Base-by-base conservation (phyloP, 2,797 vertebrate genomes). In the Characodon lateralis region DNA sequence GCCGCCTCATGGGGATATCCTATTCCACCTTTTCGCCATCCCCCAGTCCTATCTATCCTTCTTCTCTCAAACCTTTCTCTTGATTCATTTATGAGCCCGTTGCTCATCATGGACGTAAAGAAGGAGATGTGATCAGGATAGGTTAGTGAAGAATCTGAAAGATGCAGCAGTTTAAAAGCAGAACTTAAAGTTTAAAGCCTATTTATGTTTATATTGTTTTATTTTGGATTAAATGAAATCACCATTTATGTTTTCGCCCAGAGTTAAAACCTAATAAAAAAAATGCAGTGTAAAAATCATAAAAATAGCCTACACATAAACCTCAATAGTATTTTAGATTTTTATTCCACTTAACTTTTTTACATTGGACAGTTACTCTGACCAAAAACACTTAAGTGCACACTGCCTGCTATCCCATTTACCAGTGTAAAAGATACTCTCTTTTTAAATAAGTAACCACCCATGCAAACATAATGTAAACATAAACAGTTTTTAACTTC, bases 1-100 rank as follows among this genome's bases (percentile, higher is more conserved):
- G 41, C 86, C 73, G 74, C 76, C 69, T 85, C 18, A 0, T 46
- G 73, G 55, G 55, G 41, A 77, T 71, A 50, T 77, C 16, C 56
- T 13, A 65, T 70, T 14, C 31, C 51, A 31, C 20, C 41, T 28
- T 53, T 53, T 51, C 28, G 73, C 2, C 22, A 22, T 41, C 26
- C 56, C 7, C 39, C 16, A 1, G 51, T 46, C 43, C 0, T 28
- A 31, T 68, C 1, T 1, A 1, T 48, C 68, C 51, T 10, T 0
- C 7, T 46, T 14, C 39, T 5, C 18, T 53, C 10, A 16, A 56
- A 46, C 28, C 51, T 4, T 48, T 63, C 5, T 1, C 7, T 78
- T 63, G 35, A 59, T 50, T 4, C 24, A 48, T n/a, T 53, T 39
- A 76, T 63, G 24, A 51, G 78, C 24, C 39, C 22, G 12, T 43